A percentile compares a stretch with the other conserved stretches of the same genome.
Conservation (phyloP, 2,113 vertebrate genomes). For the Takifugu flavidus region DNA sequence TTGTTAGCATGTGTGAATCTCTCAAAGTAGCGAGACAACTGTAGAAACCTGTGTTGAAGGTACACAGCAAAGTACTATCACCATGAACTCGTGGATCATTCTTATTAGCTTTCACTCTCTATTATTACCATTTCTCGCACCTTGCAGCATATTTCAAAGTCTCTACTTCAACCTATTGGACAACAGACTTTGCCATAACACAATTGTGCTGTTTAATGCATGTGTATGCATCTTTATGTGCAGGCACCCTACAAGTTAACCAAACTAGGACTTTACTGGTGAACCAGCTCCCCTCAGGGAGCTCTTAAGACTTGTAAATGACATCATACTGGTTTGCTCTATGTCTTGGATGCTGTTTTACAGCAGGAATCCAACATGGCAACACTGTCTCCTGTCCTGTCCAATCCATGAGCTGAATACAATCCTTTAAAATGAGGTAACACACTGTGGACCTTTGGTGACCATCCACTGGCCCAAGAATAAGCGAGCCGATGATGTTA, state of each 20-base stretch:
- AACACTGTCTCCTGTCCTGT: slow-evolving; percentile 45
- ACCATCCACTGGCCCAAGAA: slow-evolving; percentile 53
- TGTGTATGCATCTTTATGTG: background rate
- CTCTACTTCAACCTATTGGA: background rate
- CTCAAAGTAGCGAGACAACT: background rate
- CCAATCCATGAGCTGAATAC: slow-evolving; percentile 48
- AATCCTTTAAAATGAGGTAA: slow-evolving; percentile 62
- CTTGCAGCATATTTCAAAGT: background rate
- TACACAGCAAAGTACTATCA: background rate
- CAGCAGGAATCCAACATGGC: slow-evolving; percentile 43
- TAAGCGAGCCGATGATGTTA: slow-evolving; percentile 37
- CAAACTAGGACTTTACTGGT: background rate
- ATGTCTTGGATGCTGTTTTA: slow-evolving; percentile 33
- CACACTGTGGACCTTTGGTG: slow-evolving; percentile 47
- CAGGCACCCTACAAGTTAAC: background rate
- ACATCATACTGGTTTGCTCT: slow-evolving; percentile 46
- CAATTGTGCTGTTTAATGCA: background rate
- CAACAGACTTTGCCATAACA: background rate
- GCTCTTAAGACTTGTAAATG: slow-evolving; percentile 27
- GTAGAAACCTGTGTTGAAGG: background rate
- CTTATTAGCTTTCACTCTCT: background rate
- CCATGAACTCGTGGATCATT: background rate
- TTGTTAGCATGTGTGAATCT: slow-evolving; percentile 11
- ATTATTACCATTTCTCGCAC: background rate
- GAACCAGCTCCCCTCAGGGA: background rate